Evolutionary conservation across 2,888 invertebrate genomes (phyloP), one percentile per base, ranked within the genome.

Genomic region (Acronicta psi): DNA sequence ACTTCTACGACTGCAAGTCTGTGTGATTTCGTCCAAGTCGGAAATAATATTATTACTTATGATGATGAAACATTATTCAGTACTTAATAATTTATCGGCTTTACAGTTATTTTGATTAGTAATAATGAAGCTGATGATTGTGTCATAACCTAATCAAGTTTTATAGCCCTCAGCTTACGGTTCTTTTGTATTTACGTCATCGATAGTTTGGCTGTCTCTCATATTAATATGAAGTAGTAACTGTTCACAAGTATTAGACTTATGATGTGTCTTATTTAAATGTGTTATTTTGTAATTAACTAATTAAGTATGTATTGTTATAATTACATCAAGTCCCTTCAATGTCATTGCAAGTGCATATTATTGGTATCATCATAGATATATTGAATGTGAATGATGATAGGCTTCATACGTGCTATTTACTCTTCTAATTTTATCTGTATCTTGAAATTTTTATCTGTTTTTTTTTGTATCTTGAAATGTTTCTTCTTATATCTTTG

Each of bases 41-140:
- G 5, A n/a, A 34, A n/a, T 6, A 34, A 34, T 7, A 34, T 34
- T 25, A 25, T 25, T 34, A n/a, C 34, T 1, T n/a, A 34, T n/a
- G 4, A 31, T 13, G 34, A 34, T 34, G 34, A 34, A n/a, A 34
- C 1, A 25, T 42, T 50, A 53, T 16, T 42, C 64, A 50, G 55
- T 10, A n/a, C n/a, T n/a, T n/a, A 36, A 13, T 17, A 34, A 41
- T 57, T 57, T 40, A 64, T 49, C 42, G 57, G 51, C 46, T 20
- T 51, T 47, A 74, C 51, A 62, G 51, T 45, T 59, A 62, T 62
- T 72, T 63, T 60, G 62, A 73, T 69, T 63, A 71, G 65, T 46
- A n/a, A 57, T 62, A 59, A 59, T 59, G 50, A 49, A 51, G 55
- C 58, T 42, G 58, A 60, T 61, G 17, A 49, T 60, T 59, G 67